Base-by-base conservation (phyloP, 2,888 invertebrate genomes). In the Euplagia quadripunctaria region DNA sequence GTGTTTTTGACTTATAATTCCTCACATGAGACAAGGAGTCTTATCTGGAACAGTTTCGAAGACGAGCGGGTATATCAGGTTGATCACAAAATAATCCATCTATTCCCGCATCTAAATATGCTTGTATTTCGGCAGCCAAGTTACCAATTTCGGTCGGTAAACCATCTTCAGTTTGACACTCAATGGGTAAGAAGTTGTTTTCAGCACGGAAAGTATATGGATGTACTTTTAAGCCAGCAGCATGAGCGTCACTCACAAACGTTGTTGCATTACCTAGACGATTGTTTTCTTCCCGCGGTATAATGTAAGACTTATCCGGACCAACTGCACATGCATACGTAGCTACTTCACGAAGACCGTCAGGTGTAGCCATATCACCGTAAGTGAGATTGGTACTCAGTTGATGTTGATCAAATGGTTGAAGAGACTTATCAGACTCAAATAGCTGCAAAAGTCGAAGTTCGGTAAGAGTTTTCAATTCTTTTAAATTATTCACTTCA, bases 121-220 rank as follows among this genome's bases (percentile, higher is more conserved):
- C 92, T 78, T 85, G 85, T 49, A 96, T 74, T 86, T 96, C 95
- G 63, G 89, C 90, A 20, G 78, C 82, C 0, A 92, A 85, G 70
- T 96, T 82, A 6, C 95, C 95, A 46, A 91, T 85, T 41, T 85
- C 88, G 8, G 81, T 74, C 6, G 85, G 82, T 5, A 85, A 81
- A 8, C 77, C 58, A 17, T 90, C 85, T 9, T 78, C 79, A 75
- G 82, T 93, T 65, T 89, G 88, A 74, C 88, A 94, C 72, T 95
- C 92, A n/a, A 75, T 80, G 41, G 95, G 94, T 42, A 95, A 85
- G 77, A 90, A 95, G 8, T 79, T 66, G 77, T 95, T 95, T 79
- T 95, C 95, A 16, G 94, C 92, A 3, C 95, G 91, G 80, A 95
- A 95, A 2, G 95, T 95, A 78, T 93, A 95, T 0, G 94, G 94